A percentile compares a stretch with the other conserved stretches of the same genome.
phyloP scores from a whole-genome alignment of 92 coral and sea anemone species.

The Pocillopora meandrina region DNA sequence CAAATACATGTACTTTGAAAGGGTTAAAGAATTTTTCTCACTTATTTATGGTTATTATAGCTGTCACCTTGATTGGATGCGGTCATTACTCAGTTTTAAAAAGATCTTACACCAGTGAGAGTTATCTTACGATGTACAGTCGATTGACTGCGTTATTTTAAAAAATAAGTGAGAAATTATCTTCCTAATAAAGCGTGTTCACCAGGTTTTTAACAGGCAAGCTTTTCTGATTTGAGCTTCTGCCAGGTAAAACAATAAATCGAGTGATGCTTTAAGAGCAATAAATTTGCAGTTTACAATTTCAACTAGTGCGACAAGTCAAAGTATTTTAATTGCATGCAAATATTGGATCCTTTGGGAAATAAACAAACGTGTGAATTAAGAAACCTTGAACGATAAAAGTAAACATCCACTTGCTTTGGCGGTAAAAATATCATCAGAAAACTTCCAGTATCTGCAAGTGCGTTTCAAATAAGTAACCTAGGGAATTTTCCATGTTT shows the following conservation, averaged over 20 bases:
- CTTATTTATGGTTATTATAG: not conserved
- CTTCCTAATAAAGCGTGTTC: not conserved
- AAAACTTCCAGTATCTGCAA: not conserved
- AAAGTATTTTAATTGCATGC: not conserved
- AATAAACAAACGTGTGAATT: slow-evolving; percentile 10
- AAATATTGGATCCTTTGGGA: slow-evolving; percentile 8
- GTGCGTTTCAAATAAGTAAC: not conserved
- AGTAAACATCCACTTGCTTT: not conserved
- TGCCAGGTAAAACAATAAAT: too few species aligned
- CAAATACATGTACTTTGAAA: not conserved
- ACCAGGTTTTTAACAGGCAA: not conserved
- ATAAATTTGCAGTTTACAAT: not conserved
- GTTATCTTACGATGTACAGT: not conserved
- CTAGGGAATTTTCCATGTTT: not conserved
- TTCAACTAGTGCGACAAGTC: not conserved
- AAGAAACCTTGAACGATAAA: not conserved
- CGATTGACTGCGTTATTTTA: not conserved
- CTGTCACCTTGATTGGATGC: not conserved
- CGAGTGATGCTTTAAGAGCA: not conserved
- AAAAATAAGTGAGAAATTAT: not conserved
- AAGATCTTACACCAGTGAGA: not conserved
- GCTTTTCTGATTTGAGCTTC: too few species aligned
- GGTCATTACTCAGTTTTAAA: not conserved
- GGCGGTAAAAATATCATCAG: not conserved
- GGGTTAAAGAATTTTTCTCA: not conserved